phyloP scores from a whole-genome alignment of 2,113 vertebrate species.

The Pluvianellus socialis region DNA sequence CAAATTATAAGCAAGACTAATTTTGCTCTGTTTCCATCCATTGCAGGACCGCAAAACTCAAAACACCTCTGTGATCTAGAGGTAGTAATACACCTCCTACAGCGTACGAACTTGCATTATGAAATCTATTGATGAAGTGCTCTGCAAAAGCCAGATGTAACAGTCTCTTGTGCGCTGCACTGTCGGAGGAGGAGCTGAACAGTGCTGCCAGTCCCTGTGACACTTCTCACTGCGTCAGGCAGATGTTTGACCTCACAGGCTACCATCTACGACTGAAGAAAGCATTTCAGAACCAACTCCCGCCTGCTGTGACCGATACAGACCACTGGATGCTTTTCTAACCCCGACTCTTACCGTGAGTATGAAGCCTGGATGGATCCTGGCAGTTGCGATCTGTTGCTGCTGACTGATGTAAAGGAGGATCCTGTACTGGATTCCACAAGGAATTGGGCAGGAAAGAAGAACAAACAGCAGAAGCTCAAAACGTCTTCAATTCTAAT shows the following conservation, averaged over 20 bases:
- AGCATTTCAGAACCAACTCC: background rate
- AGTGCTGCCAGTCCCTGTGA: background rate
- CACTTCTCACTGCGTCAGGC: background rate
- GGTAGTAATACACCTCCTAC: background rate
- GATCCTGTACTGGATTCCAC: conserved; percentile 88
- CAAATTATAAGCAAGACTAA: background rate
- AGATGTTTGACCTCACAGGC: background rate
- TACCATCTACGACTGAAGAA: background rate
- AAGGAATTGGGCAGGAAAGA: background rate
- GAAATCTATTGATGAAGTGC: background rate
- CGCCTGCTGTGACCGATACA: background rate
- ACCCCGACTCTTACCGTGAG: conserved; percentile 82
- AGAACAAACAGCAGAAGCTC: conserved; percentile 18
- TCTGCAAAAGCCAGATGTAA: background rate
- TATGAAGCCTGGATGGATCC: conserved; percentile 85
- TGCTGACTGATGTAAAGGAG: conserved; percentile 94
- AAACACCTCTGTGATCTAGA: background rate
- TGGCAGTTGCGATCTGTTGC: conserved; percentile 85
- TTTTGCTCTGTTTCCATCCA: background rate
- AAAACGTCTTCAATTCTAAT: background rate
- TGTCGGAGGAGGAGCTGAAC: background rate
- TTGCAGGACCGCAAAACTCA: background rate
- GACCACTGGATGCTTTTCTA: background rate
- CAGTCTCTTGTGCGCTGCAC: background rate
- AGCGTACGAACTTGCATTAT: accelerated